Percentiles rank a stretch among this genome's conserved stretches.
Conservation (phyloP, 1,140 invertebrate genomes). For the Armadillidium nasatum region DNA sequence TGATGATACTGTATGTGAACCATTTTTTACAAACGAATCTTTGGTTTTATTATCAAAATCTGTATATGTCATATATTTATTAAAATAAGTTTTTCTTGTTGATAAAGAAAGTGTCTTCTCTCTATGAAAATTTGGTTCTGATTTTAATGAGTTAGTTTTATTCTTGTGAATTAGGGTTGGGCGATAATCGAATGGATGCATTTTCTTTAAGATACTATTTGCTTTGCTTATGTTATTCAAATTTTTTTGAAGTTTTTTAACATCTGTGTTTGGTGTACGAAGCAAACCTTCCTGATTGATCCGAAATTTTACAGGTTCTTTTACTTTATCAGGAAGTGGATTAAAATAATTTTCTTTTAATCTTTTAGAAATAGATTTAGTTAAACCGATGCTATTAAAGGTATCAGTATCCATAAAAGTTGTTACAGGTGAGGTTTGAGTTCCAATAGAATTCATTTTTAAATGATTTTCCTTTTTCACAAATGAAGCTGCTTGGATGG, state of each 20-base stretch:
- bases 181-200: too few species aligned
- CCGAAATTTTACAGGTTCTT: not conserved
- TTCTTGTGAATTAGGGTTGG: too few species aligned
- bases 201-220: not conserved
- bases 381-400: not conserved
- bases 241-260: conserved; percentile 7
- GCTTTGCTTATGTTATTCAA: not conserved
- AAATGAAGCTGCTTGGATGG: not conserved
- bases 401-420: not conserved
- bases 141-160: too few species aligned
- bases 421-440: not conserved
- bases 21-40: too few species aligned
- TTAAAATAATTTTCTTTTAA: not conserved
- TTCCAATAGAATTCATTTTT: not conserved
- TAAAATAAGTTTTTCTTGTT: too few species aligned
- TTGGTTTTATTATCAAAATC: too few species aligned
- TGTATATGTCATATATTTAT: too few species aligned
- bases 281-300: not conserved
- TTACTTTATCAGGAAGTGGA: not conserved
- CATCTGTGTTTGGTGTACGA: not conserved
- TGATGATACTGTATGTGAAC: too few species aligned
- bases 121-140: too few species aligned
- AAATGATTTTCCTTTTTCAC: not conserved
- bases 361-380: not conserved
- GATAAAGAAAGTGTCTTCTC: too few species aligned